Conservation (phyloP, 2,113 vertebrate genomes). For the Petroica traversi region DNA sequence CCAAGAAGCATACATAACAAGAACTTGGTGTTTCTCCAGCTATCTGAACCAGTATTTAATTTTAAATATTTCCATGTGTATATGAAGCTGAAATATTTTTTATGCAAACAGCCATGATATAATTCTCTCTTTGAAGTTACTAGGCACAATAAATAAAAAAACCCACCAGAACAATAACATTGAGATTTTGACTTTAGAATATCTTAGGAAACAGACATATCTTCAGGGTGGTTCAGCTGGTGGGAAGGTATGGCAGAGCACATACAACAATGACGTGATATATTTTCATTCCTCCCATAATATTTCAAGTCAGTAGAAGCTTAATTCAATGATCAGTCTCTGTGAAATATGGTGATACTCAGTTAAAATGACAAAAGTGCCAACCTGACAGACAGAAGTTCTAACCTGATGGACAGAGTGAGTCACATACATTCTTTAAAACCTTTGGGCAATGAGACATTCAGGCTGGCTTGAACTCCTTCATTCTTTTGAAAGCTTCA, state of each 20-base stretch:
- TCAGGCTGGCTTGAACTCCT: not conserved
- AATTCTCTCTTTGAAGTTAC: not conserved
- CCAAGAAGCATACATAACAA: not conserved
- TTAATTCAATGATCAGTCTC: not conserved
- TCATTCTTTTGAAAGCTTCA: not conserved
- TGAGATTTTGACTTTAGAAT: not conserved
- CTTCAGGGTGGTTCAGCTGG: not conserved
- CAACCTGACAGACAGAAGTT: not conserved
- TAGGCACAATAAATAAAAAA: not conserved
- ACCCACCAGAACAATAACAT: not conserved
- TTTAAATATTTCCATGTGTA: slow-evolving; percentile 47
- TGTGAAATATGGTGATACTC: not conserved
- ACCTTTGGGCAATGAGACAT: not conserved
- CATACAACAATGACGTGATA: not conserved
- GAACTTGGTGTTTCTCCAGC: slow-evolving; percentile 42
- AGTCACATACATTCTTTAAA: not conserved
- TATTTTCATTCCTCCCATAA: not conserved
- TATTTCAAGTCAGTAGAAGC: not conserved
- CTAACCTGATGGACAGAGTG: not conserved
- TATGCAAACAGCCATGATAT: not conserved
- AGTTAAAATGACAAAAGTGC: not conserved
- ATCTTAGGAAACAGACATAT: not conserved
- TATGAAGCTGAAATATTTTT: not conserved
- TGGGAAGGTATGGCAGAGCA: not conserved
- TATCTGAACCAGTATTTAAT: not conserved